Evolutionary conservation across 2,797 vertebrate species (phyloP), one percentile per base, ranked within the genome.

Genomic region (Sebastes kiyomatsui): DNA sequence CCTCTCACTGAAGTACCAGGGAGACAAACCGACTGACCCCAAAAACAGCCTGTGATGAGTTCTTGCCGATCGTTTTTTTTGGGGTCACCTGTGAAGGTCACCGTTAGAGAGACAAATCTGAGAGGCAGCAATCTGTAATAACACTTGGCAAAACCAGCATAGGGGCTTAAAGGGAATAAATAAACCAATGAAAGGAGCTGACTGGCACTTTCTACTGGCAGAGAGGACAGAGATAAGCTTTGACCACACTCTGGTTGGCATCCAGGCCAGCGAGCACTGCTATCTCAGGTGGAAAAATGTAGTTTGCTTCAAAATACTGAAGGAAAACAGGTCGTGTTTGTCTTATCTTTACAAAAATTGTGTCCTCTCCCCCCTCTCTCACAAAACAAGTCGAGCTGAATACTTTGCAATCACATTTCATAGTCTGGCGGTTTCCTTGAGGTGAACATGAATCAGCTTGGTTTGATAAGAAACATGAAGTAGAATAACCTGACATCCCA

Each of bases 171-270:
- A 69, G 75, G 27, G 79, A 80, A 75, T 60, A 78, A 67, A 38
- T 38, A 55, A 87, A 83, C 59, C 77, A 82, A 38, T n/a, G 55
- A 72, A 75, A 73, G 67, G 22, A 62, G 81, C 76, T 82, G 85
- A 87, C 66, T 76, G 69, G 66, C 59, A 83, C 56, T 84, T 87
- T 81, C 56, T 33, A 23, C 75, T 60, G 75, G 49, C 68, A 67
- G 83, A 77, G 27, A 55, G 20, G 67, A 80, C 60, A 75, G 56
- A 90, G 84, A 90, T 79, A 79, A 87, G 75, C 81, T 82, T 67
- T 70, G 75, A 88, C 82, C 87, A 72, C 68, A 84, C 67, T 85
- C 67, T 28, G 54, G 38, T 80, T 83, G 73, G 74, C 67, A 82
- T 88, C 70, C 67, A 76, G 80, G 78, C 62, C 80, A 69, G 77